Base-by-base conservation (phyloP, 2,797 vertebrate genomes). In the Pipistrellus pipistrellus region DNA sequence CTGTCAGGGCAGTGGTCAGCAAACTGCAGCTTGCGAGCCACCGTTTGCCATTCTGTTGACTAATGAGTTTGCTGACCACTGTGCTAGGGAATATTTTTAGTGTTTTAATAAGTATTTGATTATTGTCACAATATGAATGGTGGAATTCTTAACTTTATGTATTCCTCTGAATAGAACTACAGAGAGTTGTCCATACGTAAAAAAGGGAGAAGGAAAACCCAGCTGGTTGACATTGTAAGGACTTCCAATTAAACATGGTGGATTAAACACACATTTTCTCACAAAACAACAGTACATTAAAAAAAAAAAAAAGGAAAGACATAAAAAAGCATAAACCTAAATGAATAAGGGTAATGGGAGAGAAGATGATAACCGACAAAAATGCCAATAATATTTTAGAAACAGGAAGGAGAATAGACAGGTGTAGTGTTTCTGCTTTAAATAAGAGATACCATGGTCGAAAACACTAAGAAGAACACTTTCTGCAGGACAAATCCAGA, bases 401-500 rank as follows among this genome's bases (percentile, higher is more conserved):
- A 88, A 68, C 2, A 30, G 18, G 35, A 88, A 76, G 51, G 57
- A 77, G 6, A 38, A 64, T 27, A 7, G 57, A 46, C 14, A 73
- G 17, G 15, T 80, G 72, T 48, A 66, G 27, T n/a, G 82, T 78
- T 85, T 95, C 35, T 78, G 25, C 73, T 93, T 91, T 75, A 76
- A 32, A n/a, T 1, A 11, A 64, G 55, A 35, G 10, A 14, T 30
- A 7, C 6, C 77, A 4, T n/a, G 23, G 53, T 90, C 38, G 91
- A 89, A 85, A 76, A 68, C 35, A 35, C 55, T 71, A 14, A 44
- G 62, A 82, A 69, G 68, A 44, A 62, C 25, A 35, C 32, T 69
- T 73, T 94, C 66, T 94, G 13, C 1, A 86, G 32, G 48, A 88
- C 8, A 85, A 90, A 90, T 7, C 2, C 30, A 55, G 41, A 27